Evolutionary conservation across 2,797 vertebrate genomes (phyloP).

Genomic region (Macrochelys suwanniensis): DNA sequence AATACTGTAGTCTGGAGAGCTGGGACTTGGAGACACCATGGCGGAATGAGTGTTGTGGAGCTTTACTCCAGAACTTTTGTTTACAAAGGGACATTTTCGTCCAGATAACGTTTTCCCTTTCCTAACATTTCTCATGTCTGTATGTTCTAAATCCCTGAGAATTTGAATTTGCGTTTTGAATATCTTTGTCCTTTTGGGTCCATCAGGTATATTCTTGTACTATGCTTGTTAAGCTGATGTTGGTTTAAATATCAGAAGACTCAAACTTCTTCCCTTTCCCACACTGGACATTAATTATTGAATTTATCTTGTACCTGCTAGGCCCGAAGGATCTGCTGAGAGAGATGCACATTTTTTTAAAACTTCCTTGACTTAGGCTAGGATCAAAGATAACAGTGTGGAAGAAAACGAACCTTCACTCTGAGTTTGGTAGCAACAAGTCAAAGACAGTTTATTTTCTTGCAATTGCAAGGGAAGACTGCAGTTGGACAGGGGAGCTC

Average conservation of each 20-base stretch:
- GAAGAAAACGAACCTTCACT: too few relatives aligned
- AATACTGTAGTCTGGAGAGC: background rate
- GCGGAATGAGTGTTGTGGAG: accelerated
- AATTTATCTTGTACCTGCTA: conserved; percentile 41
- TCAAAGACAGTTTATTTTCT: too few relatives aligned
- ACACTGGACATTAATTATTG: conserved; percentile 36
- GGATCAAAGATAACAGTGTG: conserved; percentile 24
- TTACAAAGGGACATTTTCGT: background rate
- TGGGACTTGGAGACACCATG: background rate
- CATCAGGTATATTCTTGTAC: background rate
- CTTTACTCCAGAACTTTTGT: background rate
- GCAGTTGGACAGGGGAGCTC: too few relatives aligned
- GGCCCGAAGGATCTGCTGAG: conserved; percentile 26
- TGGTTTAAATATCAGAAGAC: conserved; percentile 35
- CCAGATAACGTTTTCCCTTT: background rate
- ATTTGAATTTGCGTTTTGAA: background rate
- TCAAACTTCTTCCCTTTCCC: background rate
- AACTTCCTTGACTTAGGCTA: conserved; percentile 43
- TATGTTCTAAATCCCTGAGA: background rate
- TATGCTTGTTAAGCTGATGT: conserved; percentile 23
- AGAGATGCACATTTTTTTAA: conserved; percentile 10
- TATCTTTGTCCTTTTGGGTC: background rate
- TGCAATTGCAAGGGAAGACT: too few relatives aligned
- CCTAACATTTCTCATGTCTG: background rate
- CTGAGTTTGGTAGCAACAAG: too few relatives aligned